Conservation (phyloP, 2,113 vertebrate species). For the Oncorhynchus kisutch region DNA sequence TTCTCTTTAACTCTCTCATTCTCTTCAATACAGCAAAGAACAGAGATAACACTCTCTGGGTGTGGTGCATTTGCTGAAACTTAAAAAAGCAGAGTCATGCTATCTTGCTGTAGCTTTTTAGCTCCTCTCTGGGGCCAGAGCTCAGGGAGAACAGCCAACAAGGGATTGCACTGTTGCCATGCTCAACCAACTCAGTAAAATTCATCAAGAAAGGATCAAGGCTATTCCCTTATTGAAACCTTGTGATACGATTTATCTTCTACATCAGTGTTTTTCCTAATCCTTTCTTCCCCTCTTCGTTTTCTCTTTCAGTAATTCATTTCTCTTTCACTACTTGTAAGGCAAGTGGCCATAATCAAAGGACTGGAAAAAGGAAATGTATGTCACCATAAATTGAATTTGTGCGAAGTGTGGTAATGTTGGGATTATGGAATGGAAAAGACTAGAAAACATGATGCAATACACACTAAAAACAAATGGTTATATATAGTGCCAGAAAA, state of each 20-base stretch:
- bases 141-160: conserved; percentile 29
- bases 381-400: too few species aligned
- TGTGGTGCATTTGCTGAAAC: not conserved
- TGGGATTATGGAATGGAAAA: not conserved
- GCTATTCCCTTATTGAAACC: conserved; percentile 26
- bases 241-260: conserved; percentile 15
- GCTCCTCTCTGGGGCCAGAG: conserved; percentile 18
- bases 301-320: not conserved
- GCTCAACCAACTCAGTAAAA: conserved; percentile 31
- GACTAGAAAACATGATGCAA: too few species aligned
- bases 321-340: not conserved
- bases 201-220: conserved; percentile 31
- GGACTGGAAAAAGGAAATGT: too few species aligned
- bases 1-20: not conserved
- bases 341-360: not conserved
- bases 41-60: not conserved
- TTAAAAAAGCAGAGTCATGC: not conserved
- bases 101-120: conserved; percentile 38
- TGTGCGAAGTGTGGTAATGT: not conserved
- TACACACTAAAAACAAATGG: too few species aligned
- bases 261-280: not conserved
- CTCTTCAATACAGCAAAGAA: not conserved
- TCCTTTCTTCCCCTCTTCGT: too few species aligned
- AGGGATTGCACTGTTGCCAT: conserved; percentile 35
- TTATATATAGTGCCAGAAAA: too few species aligned